Base-by-base conservation (phyloP, 2,113 vertebrate species). In the Colinus virginianus region DNA sequence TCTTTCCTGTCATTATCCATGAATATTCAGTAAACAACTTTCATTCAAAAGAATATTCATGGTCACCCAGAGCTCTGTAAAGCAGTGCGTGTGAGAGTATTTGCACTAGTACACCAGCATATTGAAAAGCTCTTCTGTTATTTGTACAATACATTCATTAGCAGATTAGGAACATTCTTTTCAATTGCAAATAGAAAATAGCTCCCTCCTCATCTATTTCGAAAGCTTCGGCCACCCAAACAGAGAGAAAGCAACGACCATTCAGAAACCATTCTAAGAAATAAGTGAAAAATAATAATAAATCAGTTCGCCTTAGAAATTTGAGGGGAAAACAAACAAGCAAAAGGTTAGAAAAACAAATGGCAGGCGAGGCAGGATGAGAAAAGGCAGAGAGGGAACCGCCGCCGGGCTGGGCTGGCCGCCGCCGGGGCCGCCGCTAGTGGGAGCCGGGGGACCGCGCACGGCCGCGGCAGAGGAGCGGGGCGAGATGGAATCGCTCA, bases 21-120 rank as follows among this genome's bases (percentile, higher is more conserved):
- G 84, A 96, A 90, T 92, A 92, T 91, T 96, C 93, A 94, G 51
- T 78, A 85, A 91, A 89, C 58, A 94, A 94, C 68, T 94, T 92
- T 78, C 74, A 70, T 67, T 91, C 84, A 83, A 56, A 56, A 91
- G 93, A 94, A 94, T 90, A 90, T 83, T 93, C 53, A 87, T 25
- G 18, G 78, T 9, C 79, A 74, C 13, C 7, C 62, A 87, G 38
- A 90, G 32, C 63, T 64, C 78, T 46, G 59, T 34, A 79, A 90
- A 71, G 13, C 14, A 48, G 46, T 49, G 59, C 48, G n/a, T n/a
- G 59, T 63, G 69, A 22, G 28, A 79, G 59, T 77, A 81, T 74
- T 90, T 90, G 66, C 70, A 74, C 49, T 74, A 63, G 78, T 22
- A 77, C 9, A 19, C 26, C 2, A 79, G 91, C 63, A 87, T 67